These are phyloP conservation scores for Neotoxoptera formosana DNA, from an alignment of 1,140 invertebrate genomes.

Conservation along the genomic window DNA sequence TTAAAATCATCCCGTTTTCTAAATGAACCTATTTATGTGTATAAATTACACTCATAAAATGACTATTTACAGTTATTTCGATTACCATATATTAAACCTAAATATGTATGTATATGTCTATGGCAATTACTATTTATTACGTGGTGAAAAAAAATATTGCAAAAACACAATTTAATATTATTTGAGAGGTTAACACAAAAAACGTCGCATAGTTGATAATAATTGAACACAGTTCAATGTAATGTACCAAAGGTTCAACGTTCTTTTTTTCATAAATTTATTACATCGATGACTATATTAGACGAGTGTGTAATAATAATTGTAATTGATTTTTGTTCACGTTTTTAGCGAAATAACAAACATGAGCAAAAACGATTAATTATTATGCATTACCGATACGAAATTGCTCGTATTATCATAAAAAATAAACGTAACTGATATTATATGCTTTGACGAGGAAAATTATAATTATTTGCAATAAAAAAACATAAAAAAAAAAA, in stretches of 20 bases:
- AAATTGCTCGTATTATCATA: background rate
- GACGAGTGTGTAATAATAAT: background rate
- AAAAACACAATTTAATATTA: background rate
- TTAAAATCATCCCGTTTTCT: background rate
- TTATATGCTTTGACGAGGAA: background rate
- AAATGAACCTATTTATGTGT: background rate
- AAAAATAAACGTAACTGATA: background rate
- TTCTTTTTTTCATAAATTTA: constrained; percentile 6
- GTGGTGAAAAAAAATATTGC: background rate
- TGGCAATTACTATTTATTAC: constrained; percentile 10
- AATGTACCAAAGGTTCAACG: background rate
- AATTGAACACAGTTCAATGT: background rate
- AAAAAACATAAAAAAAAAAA: background rate
- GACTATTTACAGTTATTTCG: background rate
- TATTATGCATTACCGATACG: background rate
- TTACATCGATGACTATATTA: background rate
- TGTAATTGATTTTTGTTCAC: background rate
- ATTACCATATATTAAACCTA: background rate
- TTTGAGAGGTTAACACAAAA: background rate
- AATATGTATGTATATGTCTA: background rate
- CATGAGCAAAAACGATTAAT: background rate
- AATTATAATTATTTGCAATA: background rate
- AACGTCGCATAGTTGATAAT: background rate
- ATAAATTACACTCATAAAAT: constrained; percentile 18
- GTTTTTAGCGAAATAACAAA: background rate